Conservation (phyloP, 2,888 invertebrate species). For the Nemapogon koenigi region DNA sequence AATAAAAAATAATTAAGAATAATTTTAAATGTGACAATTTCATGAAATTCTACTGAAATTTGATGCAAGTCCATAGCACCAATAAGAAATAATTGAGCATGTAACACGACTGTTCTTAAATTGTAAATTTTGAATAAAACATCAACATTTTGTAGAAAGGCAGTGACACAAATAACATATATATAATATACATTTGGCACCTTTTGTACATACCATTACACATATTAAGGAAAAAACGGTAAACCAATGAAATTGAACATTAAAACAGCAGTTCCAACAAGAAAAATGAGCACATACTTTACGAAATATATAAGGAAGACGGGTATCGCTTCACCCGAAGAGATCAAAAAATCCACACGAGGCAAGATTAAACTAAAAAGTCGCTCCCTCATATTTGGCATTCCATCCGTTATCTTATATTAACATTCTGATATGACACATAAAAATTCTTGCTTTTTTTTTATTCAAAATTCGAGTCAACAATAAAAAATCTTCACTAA, state of each 20-base stretch:
- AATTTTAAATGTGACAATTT: not conserved
- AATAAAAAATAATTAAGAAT: slow-evolving; percentile 1
- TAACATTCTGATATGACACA: slow-evolving; percentile 11
- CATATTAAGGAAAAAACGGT: no score
- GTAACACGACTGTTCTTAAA: no score
- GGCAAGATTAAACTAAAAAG: slow-evolving; percentile 4
- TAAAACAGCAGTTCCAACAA: no score
- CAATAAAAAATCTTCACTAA: slow-evolving; percentile 25
- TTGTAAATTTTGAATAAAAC: no score
- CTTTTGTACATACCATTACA: no score
- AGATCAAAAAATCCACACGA: slow-evolving; percentile 4
- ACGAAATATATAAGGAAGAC: no score
- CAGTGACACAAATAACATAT: no score
- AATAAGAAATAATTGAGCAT: slow-evolving; percentile 4
- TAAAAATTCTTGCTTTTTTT: slow-evolving; percentile 25
- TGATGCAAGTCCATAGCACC: slow-evolving; percentile 6
- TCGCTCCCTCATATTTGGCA: no score
- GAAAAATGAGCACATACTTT: no score
- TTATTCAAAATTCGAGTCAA: slow-evolving; percentile 31
- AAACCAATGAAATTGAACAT: no score
- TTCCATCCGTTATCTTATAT: not conserved
- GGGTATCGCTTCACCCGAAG: not conserved
- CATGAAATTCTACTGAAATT: slow-evolving; percentile 1
- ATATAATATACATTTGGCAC: no score
- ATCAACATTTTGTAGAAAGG: no score